A percentile compares a stretch with the other conserved stretches of the same genome.
Conservation (phyloP, 35 echinoderm and acorn worm genomes). For the Anneissia japonica region DNA sequence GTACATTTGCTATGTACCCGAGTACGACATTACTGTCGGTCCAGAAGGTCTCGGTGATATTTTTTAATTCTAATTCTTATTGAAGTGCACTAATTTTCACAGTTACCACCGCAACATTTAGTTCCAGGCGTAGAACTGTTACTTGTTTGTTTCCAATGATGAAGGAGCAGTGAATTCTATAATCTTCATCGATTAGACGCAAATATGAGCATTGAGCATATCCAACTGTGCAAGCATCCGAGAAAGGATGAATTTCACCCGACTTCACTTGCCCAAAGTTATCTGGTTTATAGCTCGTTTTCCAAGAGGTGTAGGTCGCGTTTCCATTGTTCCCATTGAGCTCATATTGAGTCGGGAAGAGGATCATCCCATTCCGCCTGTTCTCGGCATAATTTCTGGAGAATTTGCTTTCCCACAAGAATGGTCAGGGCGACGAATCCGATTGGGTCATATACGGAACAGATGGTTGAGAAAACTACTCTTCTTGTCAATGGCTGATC, state of each 20-base stretch:
- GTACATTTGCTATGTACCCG: conserved; percentile 27
- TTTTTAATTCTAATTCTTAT: conserved; percentile 33
- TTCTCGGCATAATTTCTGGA: not conserved
- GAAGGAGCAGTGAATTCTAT: conserved; percentile 34
- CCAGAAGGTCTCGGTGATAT: conserved; percentile 28
- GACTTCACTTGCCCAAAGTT: not conserved
- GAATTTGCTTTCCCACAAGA: conserved; percentile 11
- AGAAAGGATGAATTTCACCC: not conserved
- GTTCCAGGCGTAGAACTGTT: not conserved
- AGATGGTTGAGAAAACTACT: not conserved
- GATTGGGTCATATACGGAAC: conserved; percentile 19
- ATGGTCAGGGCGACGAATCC: conserved; percentile 3
- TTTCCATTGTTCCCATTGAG: not conserved
- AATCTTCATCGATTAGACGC: not conserved
- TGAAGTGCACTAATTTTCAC: conserved; percentile 23
- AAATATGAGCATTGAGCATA: conserved; percentile 28
- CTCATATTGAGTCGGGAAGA: not conserved
- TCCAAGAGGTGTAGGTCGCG: not conserved
- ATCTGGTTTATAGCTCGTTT: not conserved
- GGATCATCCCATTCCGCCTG: not conserved
- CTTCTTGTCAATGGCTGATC: conserved; percentile 10
- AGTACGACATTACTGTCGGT: conserved; percentile 26
- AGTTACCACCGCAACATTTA: not conserved
- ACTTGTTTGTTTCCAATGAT: conserved; percentile 1
- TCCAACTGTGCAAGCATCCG: not conserved